These are phyloP conservation scores for Zoroaster sp. DNA, from an alignment of 53 echinoderm and acorn worm genomes.

Conservation along the genomic window DNA sequence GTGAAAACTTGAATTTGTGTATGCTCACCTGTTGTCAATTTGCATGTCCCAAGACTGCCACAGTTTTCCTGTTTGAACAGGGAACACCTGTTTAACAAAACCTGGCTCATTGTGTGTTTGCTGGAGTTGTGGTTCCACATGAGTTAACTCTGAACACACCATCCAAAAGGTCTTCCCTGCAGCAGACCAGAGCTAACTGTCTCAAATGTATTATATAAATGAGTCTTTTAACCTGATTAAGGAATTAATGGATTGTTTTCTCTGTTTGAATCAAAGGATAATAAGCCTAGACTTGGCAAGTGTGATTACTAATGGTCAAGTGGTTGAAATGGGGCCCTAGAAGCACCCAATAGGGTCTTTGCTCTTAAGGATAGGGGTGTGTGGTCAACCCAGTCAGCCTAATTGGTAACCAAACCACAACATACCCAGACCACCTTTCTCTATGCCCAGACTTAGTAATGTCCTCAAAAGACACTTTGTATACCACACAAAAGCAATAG, in stretches of 20 bases:
- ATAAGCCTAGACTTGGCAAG: background rate
- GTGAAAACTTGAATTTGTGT: background rate
- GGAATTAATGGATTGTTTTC: slow-evolving; percentile 14
- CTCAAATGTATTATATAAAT: background rate
- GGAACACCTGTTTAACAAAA: slow-evolving; percentile 2
- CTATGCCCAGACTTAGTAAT: background rate
- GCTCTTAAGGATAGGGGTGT: background rate
- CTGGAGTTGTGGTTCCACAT: background rate
- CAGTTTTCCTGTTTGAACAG: background rate
- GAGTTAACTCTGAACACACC: background rate
- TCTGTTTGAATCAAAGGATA: background rate
- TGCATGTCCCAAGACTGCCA: background rate
- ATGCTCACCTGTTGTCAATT: slow-evolving; percentile 39
- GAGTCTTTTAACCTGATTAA: slow-evolving; percentile 28
- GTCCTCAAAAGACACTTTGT: background rate
- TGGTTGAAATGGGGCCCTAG: background rate
- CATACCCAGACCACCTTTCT: background rate
- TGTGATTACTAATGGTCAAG: slow-evolving; percentile 15
- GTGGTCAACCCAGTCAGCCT: slow-evolving; percentile 16
- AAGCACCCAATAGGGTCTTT: background rate
- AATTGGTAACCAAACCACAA: slow-evolving; percentile 17
- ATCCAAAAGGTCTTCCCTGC: background rate
- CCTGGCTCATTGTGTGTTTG: background rate
- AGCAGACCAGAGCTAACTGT: slow-evolving; percentile 5
- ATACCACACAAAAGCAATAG: background rate